Evolutionary conservation across 2,797 vertebrate genomes (phyloP).

Genomic region (Xerus rutilus): DNA sequence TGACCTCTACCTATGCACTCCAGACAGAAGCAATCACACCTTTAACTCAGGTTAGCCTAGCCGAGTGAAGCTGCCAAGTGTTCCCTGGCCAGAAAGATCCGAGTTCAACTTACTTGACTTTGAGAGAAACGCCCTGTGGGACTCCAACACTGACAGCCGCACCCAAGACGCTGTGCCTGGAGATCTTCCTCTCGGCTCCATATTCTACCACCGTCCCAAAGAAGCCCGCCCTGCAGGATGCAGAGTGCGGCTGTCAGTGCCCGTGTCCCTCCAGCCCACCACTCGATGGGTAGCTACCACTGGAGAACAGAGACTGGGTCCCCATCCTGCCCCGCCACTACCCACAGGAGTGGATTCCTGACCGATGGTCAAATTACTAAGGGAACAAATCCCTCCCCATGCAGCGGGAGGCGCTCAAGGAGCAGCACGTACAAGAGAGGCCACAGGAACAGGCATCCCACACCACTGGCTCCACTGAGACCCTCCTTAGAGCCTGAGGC

Average conservation of each 20-base stretch:
- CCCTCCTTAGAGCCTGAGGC: neutral
- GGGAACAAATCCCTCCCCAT: neutral
- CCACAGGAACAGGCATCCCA: fast-evolving
- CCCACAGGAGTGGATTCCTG: neutral
- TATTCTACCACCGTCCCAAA: slow-evolving; percentile 98
- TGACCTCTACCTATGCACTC: neutral
- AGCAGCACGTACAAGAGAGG: fast-evolving
- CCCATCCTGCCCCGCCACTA: neutral
- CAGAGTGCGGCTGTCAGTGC: neutral
- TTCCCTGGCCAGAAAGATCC: no score
- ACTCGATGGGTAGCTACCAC: neutral
- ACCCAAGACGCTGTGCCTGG: slow-evolving; percentile 96
- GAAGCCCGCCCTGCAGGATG: slow-evolving; percentile 94
- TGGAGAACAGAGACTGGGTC: neutral
- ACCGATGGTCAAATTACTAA: no score
- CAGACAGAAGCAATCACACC: neutral
- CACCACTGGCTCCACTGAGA: neutral
- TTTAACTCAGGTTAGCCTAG: fast-evolving
- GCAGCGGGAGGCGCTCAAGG: neutral
- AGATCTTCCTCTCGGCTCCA: slow-evolving; percentile 98
- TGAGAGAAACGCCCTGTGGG: slow-evolving; percentile 97
- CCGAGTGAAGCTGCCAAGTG: neutral
- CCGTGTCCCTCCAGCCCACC: neutral
- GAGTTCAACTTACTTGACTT: slow-evolving; percentile 95
- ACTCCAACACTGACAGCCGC: slow-evolving; percentile 97